phyloP scores from a whole-genome alignment of 2,113 vertebrate species.

The Tretioscincus oriximinensis region DNA sequence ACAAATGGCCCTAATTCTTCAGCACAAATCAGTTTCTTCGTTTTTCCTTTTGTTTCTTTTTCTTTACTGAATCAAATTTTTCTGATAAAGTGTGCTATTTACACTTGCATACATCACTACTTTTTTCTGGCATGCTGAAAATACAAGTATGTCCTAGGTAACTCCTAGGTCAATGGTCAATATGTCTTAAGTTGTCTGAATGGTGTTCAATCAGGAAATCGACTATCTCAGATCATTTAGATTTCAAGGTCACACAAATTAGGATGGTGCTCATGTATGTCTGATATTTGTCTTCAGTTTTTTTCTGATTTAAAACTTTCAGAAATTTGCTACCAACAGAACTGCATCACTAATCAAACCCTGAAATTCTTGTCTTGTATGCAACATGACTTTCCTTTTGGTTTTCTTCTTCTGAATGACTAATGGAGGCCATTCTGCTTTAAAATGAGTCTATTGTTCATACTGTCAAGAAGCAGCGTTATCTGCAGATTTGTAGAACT shows the following conservation, averaged over 20 bases:
- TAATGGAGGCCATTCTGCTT: constrained; percentile 29
- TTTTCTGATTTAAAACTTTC: neutral
- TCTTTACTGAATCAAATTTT: neutral
- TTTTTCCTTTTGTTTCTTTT: neutral
- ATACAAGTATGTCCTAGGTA: neutral
- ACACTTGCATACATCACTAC: neutral
- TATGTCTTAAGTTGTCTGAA: neutral
- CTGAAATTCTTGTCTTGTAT: neutral
- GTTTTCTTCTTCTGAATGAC: constrained; percentile 21
- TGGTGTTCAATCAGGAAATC: neutral
- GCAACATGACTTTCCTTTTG: neutral
- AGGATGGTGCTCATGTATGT: too few relatives aligned
- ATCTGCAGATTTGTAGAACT: constrained; percentile 22
- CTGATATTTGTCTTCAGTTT: neutral
- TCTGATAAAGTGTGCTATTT: neutral
- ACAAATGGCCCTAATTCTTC: too few relatives aligned
- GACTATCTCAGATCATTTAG: neutral
- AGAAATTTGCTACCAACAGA: neutral
- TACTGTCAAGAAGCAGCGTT: constrained; percentile 27
- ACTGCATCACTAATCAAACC: neutral
- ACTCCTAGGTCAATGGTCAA: neutral
- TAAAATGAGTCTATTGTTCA: constrained; percentile 33
- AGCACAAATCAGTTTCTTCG: neutral
- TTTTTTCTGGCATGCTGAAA: neutral
- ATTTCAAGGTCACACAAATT: too few relatives aligned